These are phyloP conservation scores for Papilio gigon DNA, from an alignment of 2,888 invertebrate species.

Conservation along the genomic window DNA sequence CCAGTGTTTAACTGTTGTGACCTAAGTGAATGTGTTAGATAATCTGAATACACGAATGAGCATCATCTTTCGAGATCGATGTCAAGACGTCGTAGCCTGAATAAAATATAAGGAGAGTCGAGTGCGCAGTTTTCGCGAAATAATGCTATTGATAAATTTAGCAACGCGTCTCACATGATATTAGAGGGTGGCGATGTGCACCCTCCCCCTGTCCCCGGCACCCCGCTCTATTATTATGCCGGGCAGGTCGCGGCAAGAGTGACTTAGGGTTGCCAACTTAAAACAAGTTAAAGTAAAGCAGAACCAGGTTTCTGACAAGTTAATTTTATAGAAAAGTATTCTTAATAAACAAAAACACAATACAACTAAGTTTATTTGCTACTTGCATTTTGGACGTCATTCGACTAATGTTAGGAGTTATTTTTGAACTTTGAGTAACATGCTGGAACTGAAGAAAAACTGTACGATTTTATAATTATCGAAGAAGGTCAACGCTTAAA, in stretches of 20 bases:
- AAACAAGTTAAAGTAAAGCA: background rate
- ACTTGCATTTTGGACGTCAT: too few relatives aligned
- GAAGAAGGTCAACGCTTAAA: too few relatives aligned
- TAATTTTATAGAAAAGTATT: too few relatives aligned
- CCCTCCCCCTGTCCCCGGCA: constrained; percentile 50
- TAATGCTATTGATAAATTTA: constrained; percentile 81
- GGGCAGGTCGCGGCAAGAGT: constrained; percentile 72
- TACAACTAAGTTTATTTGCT: too few relatives aligned
- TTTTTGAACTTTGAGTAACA: too few relatives aligned
- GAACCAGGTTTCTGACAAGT: background rate
- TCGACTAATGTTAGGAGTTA: too few relatives aligned
- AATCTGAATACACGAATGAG: constrained; percentile 5
- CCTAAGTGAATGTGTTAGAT: background rate
- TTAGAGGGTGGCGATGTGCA: constrained; percentile 73
- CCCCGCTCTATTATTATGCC: constrained; percentile 77
- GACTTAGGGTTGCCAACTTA: constrained; percentile 64
- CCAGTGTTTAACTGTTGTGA: background rate
- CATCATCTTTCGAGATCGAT: constrained; percentile 59
- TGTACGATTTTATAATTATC: too few relatives aligned
- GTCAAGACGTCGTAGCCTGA: constrained; percentile 67
- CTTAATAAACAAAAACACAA: too few relatives aligned
- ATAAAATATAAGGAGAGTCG: constrained; percentile 73
- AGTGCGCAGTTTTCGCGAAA: constrained; percentile 65
- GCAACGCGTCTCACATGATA: constrained; percentile 73
- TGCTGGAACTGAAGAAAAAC: too few relatives aligned